phyloP scores from a whole-genome alignment of 2,113 vertebrate genomes.

The Parotia lawesii region DNA sequence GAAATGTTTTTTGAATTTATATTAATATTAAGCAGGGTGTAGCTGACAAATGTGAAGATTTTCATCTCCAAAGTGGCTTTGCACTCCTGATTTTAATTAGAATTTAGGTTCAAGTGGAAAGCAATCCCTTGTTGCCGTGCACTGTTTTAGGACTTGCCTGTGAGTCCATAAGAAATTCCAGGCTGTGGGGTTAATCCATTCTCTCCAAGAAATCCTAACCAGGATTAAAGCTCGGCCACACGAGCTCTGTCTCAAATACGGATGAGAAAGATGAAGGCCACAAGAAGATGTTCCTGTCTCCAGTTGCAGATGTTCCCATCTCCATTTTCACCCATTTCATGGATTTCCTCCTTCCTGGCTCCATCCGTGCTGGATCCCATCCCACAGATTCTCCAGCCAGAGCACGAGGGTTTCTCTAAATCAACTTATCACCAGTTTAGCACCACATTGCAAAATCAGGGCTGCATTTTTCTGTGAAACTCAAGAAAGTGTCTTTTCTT shows the following conservation, averaged over 20 bases:
- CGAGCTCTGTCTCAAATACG: accelerated
- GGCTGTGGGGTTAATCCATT: neutral
- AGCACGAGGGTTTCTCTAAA: neutral
- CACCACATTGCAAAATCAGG: neutral
- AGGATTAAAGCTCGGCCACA: neutral
- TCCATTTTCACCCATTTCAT: neutral
- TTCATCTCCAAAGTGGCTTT: neutral
- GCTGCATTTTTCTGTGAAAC: neutral
- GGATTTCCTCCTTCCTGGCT: neutral
- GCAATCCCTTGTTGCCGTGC: neutral
- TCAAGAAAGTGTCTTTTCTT: neutral
- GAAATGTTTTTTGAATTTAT: neutral
- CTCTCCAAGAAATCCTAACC: neutral
- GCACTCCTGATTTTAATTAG: neutral
- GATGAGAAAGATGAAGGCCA: neutral
- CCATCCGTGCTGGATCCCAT: neutral
- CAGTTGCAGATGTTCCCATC: neutral
- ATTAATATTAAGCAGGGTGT: neutral
- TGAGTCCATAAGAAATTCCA: neutral
- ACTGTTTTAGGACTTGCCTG: neutral
- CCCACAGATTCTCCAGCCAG: neutral
- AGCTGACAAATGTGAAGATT: neutral
- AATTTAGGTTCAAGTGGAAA: neutral
- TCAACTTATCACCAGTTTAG: neutral
- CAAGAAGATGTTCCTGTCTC: neutral